phyloP scores from a whole-genome alignment of 2,797 vertebrate species.

The Coreius guichenoti region DNA sequence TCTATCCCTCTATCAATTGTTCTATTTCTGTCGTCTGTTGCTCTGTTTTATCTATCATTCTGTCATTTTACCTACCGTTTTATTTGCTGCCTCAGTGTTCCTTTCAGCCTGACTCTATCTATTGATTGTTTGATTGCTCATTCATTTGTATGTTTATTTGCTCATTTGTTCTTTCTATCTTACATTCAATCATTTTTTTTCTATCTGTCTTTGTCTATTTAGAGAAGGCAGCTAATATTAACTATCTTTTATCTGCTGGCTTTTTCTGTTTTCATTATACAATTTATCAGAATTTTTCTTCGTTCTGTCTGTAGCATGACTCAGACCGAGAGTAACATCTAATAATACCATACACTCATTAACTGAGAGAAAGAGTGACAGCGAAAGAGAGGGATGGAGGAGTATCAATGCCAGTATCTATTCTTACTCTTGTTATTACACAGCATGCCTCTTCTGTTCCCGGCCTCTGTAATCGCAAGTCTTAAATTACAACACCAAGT shows the following conservation, averaged over 20 bases:
- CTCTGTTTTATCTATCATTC: not conserved
- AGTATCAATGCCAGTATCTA: slow-evolving; percentile 27
- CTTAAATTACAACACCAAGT: slow-evolving; percentile 26
- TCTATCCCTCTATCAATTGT: not conserved
- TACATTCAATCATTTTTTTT: not conserved
- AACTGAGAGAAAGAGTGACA: slow-evolving; percentile 23
- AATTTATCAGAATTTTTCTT: not conserved
- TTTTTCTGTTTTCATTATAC: not conserved
- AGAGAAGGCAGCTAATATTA: not conserved
- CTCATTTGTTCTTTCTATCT: not conserved
- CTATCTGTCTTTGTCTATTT: not conserved
- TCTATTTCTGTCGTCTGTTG: not conserved
- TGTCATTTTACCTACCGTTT: not conserved
- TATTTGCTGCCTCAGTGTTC: not conserved
- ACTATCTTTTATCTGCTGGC: too few species aligned
- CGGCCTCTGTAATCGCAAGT: not conserved
- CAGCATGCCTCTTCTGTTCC: slow-evolving; percentile 36
- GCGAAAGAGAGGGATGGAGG: slow-evolving; percentile 2
- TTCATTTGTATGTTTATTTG: not conserved
- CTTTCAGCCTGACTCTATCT: not conserved
- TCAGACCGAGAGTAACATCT: slow-evolving; percentile 55
- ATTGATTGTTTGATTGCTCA: not conserved
- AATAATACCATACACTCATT: slow-evolving; percentile 53
- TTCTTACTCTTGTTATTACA: slow-evolving; percentile 44
- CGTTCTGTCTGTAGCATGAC: slow-evolving; percentile 43